Evolutionary conservation across 2,797 vertebrate species (phyloP).

Genomic region (Tolypeutes matacus): DNA sequence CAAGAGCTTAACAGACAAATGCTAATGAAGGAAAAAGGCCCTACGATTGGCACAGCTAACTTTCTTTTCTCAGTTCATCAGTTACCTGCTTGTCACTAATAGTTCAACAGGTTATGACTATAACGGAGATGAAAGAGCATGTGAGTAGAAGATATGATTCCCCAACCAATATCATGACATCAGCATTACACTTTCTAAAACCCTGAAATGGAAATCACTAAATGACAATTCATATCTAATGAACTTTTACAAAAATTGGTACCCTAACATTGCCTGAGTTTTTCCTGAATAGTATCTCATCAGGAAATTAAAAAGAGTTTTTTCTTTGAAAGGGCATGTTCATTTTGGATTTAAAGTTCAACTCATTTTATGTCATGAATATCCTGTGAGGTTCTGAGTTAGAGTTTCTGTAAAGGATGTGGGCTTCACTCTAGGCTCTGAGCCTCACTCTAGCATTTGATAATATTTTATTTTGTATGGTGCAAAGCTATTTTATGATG

Average conservation of each 20-base stretch:
- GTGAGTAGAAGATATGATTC: neutral
- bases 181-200: constrained; percentile 21
- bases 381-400: neutral
- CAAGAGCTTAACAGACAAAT: constrained; percentile 1
- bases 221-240: constrained; percentile 32
- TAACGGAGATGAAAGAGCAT: neutral
- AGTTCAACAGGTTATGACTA: neutral
- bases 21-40: constrained; percentile 66
- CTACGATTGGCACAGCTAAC: neutral
- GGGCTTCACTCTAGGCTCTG: neutral
- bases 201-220: constrained; percentile 8
- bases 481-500: neutral
- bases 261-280: neutral
- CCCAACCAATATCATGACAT: neutral
- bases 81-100: constrained; percentile 4
- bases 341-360: constrained; percentile 15
- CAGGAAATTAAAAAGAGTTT: neutral
- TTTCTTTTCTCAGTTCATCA: constrained; percentile 55
- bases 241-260: neutral
- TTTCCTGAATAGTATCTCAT: neutral
- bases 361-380: neutral
- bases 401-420: neutral
- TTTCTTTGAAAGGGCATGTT: neutral
- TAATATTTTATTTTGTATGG: neutral
- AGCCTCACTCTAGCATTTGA: neutral